Conservation (phyloP, 2,797 vertebrate genomes). For the Dendrocincla tyrannina region DNA sequence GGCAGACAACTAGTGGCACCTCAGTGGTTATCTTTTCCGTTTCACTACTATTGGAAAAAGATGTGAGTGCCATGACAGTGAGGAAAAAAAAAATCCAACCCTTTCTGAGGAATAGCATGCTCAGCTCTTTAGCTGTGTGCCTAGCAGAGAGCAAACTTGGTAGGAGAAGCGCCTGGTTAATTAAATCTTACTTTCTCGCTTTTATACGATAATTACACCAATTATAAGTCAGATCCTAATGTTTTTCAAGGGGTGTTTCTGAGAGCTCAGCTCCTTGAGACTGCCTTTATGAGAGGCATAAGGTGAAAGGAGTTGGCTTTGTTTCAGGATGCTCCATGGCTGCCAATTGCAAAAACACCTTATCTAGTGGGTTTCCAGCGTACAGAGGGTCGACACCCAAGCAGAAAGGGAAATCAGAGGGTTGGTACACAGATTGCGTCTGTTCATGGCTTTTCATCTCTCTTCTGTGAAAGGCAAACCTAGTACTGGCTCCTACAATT, state of each 20-base stretch:
- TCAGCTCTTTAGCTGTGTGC: not conserved
- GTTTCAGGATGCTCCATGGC: not conserved
- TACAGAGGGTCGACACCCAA: not conserved
- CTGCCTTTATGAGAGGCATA: not conserved
- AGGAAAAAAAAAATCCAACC: not conserved
- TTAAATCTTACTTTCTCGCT: slow-evolving; percentile 26
- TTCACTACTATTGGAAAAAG: not conserved
- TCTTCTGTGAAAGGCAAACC: not conserved
- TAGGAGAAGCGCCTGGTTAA: not conserved
- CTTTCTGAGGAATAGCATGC: not conserved
- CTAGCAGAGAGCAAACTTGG: not conserved
- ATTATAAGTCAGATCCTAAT: slow-evolving; percentile 25
- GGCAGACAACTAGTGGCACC: not conserved
- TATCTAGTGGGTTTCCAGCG: not conserved
- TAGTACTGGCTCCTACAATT: not conserved
- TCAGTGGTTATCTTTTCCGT: not conserved
- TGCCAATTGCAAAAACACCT: not conserved
- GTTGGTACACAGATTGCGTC: not conserved
- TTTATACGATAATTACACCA: slow-evolving; percentile 18
- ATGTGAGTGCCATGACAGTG: not conserved
- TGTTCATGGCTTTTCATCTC: not conserved
- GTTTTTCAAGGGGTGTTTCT: slow-evolving; percentile 9
- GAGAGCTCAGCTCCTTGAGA: not conserved
- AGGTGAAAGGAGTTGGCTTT: not conserved
- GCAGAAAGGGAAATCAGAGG: not conserved